phyloP scores from a whole-genome alignment of 2,888 invertebrate genomes.

The Caenorhabditis doughertyi region DNA sequence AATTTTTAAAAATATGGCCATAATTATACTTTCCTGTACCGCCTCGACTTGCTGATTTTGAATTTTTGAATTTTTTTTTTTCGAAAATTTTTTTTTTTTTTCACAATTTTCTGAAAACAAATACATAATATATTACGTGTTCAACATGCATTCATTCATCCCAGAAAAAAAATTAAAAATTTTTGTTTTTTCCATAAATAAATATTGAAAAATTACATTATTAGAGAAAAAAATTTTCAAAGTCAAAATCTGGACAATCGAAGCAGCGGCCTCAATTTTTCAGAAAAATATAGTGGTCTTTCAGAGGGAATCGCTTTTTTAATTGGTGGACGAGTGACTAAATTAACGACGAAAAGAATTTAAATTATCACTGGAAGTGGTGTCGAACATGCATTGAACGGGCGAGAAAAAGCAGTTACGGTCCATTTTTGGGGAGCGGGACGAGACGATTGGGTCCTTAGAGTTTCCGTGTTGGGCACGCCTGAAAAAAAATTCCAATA shows the following conservation, averaged over 20 bases:
- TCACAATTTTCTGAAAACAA: not conserved
- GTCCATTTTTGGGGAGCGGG: conserved; percentile 54
- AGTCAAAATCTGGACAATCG: conserved; percentile 33
- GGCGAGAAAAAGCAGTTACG: conserved; percentile 66
- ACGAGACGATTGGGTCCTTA: conserved; percentile 54
- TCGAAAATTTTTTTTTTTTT: not conserved
- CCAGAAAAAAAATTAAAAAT: not conserved
- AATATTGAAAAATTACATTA: not conserved
- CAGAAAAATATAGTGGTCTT: not conserved
- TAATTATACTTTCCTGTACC: too few relatives aligned
- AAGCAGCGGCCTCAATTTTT: conserved; percentile 15
- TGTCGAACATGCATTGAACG: conserved; percentile 62
- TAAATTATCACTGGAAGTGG: conserved; percentile 28
- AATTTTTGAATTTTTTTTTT: conserved; percentile 4
- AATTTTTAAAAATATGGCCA: too few relatives aligned
- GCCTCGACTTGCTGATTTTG: too few relatives aligned
- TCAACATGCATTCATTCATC: not conserved
- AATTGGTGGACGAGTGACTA: conserved; percentile 31
- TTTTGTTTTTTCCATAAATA: not conserved
- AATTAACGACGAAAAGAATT: conserved; percentile 59
- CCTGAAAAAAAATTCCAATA: conserved; percentile 13
- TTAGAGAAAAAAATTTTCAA: not conserved
- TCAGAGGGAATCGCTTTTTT: conserved; percentile 46
- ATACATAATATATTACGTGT: not conserved
- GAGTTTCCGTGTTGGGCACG: conserved; percentile 50